Evolutionary conservation across 2,888 invertebrate genomes (phyloP).

Genomic region (Mythimna impura): DNA sequence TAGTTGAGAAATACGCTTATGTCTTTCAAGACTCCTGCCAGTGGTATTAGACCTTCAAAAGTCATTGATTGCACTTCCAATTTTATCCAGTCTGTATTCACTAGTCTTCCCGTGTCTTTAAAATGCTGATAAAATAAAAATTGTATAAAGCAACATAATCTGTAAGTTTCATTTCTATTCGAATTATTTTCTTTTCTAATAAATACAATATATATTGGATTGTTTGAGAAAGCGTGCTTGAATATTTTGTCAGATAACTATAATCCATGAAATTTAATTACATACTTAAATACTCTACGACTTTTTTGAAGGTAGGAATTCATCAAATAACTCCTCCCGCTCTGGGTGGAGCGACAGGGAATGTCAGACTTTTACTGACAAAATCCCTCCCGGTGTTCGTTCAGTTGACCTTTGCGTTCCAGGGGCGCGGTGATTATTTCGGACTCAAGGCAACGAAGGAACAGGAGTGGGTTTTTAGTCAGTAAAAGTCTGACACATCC

Average conservation of each 20-base stretch:
- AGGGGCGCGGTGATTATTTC: too few relatives aligned
- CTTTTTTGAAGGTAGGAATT: too few relatives aligned
- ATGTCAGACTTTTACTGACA: too few relatives aligned
- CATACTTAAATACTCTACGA: conserved; percentile 22
- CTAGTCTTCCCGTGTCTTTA: conserved; percentile 49
- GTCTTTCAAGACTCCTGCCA: background rate
- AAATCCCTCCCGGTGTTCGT: too few relatives aligned
- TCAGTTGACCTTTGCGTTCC: too few relatives aligned
- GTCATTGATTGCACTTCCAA: conserved; percentile 31
- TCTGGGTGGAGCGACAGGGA: too few relatives aligned
- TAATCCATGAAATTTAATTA: conserved; percentile 37
- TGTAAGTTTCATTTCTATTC: conserved; percentile 48
- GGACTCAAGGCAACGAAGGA: too few relatives aligned
- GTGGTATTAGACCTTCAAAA: background rate
- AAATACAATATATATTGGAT: conserved; percentile 16
- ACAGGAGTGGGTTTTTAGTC: too few relatives aligned
- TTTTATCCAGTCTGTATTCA: conserved; percentile 31
- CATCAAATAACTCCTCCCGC: too few relatives aligned
- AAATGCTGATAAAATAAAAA: conserved; percentile 41
- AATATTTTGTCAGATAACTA: conserved; percentile 11
- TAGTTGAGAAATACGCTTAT: background rate
- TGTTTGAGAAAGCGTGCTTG: conserved; percentile 23
- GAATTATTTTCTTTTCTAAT: conserved; percentile 23
- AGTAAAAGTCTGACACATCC: too few relatives aligned
- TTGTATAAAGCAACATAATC: conserved; percentile 35